Conservation (phyloP, 2,113 vertebrate genomes). For the Lepisosteus oculatus region DNA sequence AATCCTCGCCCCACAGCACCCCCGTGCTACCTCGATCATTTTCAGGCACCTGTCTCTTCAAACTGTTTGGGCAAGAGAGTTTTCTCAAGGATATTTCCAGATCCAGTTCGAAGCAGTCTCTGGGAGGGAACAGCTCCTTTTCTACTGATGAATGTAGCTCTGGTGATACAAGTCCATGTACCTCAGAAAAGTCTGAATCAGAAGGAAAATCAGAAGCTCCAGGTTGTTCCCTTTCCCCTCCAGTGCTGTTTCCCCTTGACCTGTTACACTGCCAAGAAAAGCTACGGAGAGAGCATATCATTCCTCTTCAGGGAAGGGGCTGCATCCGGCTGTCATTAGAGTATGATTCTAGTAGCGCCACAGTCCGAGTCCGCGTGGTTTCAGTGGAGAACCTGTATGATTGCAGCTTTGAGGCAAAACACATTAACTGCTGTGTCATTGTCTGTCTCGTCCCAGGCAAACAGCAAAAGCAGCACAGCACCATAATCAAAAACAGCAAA, state of each 20-base stretch:
- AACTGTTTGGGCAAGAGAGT: conserved; percentile 24
- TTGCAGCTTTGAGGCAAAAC: conserved; percentile 18
- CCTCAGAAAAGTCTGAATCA: neutral
- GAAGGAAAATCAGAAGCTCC: conserved; percentile 30
- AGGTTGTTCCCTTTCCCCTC: conserved; percentile 36
- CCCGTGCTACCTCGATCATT: conserved; percentile 27
- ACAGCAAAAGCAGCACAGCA: conserved; percentile 58
- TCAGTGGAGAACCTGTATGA: conserved; percentile 56
- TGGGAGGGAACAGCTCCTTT: neutral
- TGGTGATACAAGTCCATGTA: neutral
- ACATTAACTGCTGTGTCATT: conserved; percentile 52
- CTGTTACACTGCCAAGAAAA: conserved; percentile 53
- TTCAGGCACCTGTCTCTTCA: conserved; percentile 22
- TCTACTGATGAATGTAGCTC: neutral
- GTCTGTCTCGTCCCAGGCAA: conserved; percentile 63
- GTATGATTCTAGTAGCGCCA: conserved; percentile 24
- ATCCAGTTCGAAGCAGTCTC: conserved; percentile 15
- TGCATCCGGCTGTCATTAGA: conserved; percentile 53
- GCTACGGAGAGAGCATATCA: conserved; percentile 51
- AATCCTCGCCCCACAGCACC: conserved; percentile 50
- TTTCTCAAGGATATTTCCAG: neutral
- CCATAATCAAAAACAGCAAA: conserved; percentile 56
- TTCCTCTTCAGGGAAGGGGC: conserved; percentile 51
- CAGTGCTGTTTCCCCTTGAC: conserved; percentile 47
- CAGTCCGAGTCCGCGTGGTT: conserved; percentile 52